phyloP scores from a whole-genome alignment of 2,797 vertebrate genomes.

The Xiphophorus birchmanni region DNA sequence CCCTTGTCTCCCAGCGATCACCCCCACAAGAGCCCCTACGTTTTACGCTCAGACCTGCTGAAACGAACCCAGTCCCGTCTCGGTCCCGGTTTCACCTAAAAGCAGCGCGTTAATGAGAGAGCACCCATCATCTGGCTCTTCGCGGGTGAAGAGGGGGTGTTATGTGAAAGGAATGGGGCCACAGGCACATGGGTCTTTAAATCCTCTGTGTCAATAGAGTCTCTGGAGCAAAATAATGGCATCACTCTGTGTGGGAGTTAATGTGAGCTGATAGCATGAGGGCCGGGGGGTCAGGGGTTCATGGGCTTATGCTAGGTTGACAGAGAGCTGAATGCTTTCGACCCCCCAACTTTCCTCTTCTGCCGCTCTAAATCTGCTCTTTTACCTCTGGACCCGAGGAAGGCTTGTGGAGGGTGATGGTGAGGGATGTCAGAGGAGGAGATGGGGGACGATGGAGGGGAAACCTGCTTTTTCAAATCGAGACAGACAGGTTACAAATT shows the following conservation, averaged over 20 bases:
- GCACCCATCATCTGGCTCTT: constrained; percentile 56
- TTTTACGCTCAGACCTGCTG: background rate
- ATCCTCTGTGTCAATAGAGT: constrained; percentile 82
- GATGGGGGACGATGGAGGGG: constrained; percentile 35
- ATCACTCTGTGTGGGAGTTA: constrained; percentile 86
- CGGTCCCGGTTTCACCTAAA: constrained; percentile 58
- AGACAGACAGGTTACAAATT: constrained; percentile 26
- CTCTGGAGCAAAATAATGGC: constrained; percentile 89
- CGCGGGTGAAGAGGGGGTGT: constrained; percentile 66
- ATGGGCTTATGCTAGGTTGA: constrained; percentile 79
- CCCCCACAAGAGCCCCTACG: background rate
- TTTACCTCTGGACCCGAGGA: constrained; percentile 46
- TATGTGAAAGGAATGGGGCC: constrained; percentile 84
- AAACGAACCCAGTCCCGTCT: constrained; percentile 59
- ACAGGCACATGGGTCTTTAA: constrained; percentile 80
- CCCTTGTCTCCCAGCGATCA: constrained; percentile 47
- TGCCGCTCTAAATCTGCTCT: constrained; percentile 43
- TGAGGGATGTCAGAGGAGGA: constrained; percentile 51
- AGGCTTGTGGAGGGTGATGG: constrained; percentile 46
- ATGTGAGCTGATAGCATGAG: constrained; percentile 89
- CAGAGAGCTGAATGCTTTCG: constrained; percentile 86
- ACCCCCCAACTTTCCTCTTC: constrained; percentile 22
- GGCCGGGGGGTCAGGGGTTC: constrained; percentile 84
- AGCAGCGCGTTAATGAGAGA: constrained; percentile 74
- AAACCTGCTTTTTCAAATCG: constrained; percentile 33